phyloP scores from a whole-genome alignment of 2,888 invertebrate species.

The Steromphala cineraria region DNA sequence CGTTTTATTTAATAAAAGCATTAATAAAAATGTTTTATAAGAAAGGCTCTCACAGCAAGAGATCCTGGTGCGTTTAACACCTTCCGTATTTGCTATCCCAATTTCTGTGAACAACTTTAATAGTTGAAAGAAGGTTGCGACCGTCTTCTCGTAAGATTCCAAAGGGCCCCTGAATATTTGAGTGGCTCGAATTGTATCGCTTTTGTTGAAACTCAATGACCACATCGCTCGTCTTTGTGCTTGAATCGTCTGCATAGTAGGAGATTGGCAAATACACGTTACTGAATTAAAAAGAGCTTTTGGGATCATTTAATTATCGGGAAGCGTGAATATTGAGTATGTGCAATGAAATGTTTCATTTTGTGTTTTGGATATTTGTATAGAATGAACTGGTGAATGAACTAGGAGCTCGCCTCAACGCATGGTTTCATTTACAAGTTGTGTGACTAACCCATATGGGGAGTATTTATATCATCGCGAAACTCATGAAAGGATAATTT shows the following conservation, averaged over 20 bases:
- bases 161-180: neutral
- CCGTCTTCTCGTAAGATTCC: neutral
- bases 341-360: neutral
- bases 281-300: neutral
- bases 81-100: too few species aligned
- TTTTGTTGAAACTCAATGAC: conserved; percentile 6
- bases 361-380: neutral
- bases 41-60: too few species aligned
- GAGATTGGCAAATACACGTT: neutral
- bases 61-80: too few species aligned
- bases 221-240: neutral
- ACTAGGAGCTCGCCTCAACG: neutral
- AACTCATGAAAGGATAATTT: too few species aligned
- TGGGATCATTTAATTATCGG: neutral
- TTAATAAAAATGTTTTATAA: too few species aligned
- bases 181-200: neutral
- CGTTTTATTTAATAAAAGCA: too few species aligned
- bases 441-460: too few species aligned
- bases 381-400: neutral
- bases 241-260: neutral
- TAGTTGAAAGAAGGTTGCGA: too few species aligned
- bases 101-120: too few species aligned
- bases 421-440: too few species aligned
- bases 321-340: neutral
- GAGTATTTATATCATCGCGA: too few species aligned